Conservation (phyloP, 2,113 vertebrate species). For the Puntigrus tetrazona region DNA sequence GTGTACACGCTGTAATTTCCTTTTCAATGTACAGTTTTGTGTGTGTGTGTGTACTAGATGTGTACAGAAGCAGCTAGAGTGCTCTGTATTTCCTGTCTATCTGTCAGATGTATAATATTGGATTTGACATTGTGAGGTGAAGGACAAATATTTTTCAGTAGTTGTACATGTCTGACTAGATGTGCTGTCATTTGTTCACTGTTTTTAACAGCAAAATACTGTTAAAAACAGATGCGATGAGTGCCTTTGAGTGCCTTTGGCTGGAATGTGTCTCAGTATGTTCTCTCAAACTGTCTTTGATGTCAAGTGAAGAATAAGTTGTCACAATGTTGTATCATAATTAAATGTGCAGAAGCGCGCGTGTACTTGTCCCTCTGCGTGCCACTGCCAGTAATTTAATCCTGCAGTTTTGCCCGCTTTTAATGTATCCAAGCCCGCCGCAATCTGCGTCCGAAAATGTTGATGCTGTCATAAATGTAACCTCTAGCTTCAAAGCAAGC, state of each 20-base stretch:
- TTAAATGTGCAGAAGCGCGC: neutral
- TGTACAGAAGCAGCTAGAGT: neutral
- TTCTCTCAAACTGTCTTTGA: slow-evolving; percentile 36
- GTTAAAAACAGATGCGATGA: too few species aligned
- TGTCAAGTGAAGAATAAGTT: slow-evolving; percentile 45
- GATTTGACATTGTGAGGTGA: neutral
- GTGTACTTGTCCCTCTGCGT: neutral
- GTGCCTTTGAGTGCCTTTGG: slow-evolving; percentile 39
- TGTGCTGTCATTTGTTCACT: neutral
- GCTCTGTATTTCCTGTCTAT: neutral
- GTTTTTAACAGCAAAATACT: slow-evolving; percentile 12
- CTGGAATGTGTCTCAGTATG: slow-evolving; percentile 29
- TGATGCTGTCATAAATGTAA: slow-evolving; percentile 37
- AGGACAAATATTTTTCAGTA: slow-evolving; percentile 32
- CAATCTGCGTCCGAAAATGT: slow-evolving; percentile 35
- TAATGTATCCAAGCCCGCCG: slow-evolving; percentile 19
- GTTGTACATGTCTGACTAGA: slow-evolving; percentile 10
- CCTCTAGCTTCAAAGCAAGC: slow-evolving; percentile 45
- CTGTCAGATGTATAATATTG: neutral
- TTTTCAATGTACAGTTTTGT: neutral
- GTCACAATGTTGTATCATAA: slow-evolving; percentile 8
- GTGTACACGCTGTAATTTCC: neutral
- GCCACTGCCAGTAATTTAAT: slow-evolving; percentile 37
- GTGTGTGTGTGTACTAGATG: neutral
- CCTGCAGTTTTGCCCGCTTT: slow-evolving; percentile 4